Conservation (phyloP, 2,888 invertebrate species). For the Neoitamus cyanurus region DNA sequence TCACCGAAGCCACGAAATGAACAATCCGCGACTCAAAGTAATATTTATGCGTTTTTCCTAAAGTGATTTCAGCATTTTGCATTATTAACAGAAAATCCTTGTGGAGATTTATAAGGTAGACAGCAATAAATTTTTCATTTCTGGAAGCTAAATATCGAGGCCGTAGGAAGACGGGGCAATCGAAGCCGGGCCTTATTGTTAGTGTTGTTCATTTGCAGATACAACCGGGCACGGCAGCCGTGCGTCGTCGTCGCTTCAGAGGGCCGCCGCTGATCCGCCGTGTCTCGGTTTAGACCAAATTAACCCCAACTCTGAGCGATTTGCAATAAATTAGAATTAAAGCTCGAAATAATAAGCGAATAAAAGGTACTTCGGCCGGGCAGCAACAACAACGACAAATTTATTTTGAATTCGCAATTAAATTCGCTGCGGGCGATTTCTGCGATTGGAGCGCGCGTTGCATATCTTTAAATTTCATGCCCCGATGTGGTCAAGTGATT, state of each 20-base stretch:
- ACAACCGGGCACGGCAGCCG: background rate
- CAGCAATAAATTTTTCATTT: constrained; percentile 41
- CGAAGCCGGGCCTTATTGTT: background rate
- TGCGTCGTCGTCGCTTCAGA: constrained; percentile 35
- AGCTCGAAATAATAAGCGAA: constrained; percentile 49
- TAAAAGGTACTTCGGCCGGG: constrained; percentile 19
- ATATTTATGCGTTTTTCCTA: constrained; percentile 22
- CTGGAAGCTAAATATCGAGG: constrained; percentile 8
- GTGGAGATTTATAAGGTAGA: constrained; percentile 19
- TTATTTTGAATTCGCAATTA: constrained; percentile 62
- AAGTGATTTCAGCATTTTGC: constrained; percentile 31
- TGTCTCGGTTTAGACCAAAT: constrained; percentile 51
- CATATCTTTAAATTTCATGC: constrained; percentile 31
- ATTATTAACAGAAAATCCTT: constrained; percentile 21
- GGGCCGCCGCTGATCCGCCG: constrained; percentile 48
- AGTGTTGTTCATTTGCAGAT: background rate
- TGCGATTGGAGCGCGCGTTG: constrained; percentile 42
- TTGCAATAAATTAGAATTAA: constrained; percentile 56
- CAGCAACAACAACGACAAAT: constrained; percentile 58
- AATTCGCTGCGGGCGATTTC: constrained; percentile 62
- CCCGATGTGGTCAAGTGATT: constrained; percentile 37
- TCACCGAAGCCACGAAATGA: background rate
- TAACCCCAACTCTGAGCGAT: constrained; percentile 55
- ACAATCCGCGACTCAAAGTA: background rate
- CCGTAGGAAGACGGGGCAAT: background rate